Percentiles rank a stretch among this genome's conserved stretches.
These are phyloP conservation scores for Leguminivora glycinivorella DNA, from an alignment of 1,140 invertebrate genomes.

Conservation along the genomic window DNA sequence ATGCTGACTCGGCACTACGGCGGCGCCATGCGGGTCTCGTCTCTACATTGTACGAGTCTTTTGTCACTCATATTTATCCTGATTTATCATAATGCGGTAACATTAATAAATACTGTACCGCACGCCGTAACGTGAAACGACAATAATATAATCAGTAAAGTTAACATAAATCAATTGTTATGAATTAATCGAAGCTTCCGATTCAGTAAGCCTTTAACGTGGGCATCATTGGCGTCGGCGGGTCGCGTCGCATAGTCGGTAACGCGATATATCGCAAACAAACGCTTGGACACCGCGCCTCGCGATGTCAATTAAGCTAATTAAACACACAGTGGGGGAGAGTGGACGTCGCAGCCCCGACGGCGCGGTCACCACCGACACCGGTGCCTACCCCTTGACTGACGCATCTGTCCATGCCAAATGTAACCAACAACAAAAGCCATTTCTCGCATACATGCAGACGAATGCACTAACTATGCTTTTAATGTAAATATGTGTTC, in stretches of 20 bases:
- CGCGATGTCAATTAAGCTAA: constrained; percentile 78
- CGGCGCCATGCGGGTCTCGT: constrained; percentile 40
- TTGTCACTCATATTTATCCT: constrained; percentile 4
- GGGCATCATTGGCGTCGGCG: constrained; percentile 31
- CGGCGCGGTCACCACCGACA: constrained; percentile 43
- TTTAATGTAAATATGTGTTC: constrained; percentile 18
- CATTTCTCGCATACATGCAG: constrained; percentile 46
- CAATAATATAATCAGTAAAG: neutral
- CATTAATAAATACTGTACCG: neutral
- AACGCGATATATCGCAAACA: constrained; percentile 77
- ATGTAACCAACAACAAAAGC: constrained; percentile 57
- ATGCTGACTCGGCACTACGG: constrained; percentile 51
- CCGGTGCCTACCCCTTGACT: constrained; percentile 49
- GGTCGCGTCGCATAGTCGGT: constrained; percentile 48
- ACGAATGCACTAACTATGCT: constrained; percentile 2
- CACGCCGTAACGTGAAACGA: neutral
- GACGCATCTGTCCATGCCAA: constrained; percentile 52
- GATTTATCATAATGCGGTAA: constrained; percentile 6
- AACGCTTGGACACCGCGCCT: constrained; percentile 75
- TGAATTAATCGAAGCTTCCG: neutral
- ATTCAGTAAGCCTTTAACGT: constrained; percentile 29
- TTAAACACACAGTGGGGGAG: constrained; percentile 72
- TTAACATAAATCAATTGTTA: neutral
- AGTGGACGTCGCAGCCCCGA: constrained; percentile 49
- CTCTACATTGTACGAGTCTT: constrained; percentile 31